Evolutionary conservation across 2,888 invertebrate genomes (phyloP).

Genomic region (Seladonia tumulorum): DNA sequence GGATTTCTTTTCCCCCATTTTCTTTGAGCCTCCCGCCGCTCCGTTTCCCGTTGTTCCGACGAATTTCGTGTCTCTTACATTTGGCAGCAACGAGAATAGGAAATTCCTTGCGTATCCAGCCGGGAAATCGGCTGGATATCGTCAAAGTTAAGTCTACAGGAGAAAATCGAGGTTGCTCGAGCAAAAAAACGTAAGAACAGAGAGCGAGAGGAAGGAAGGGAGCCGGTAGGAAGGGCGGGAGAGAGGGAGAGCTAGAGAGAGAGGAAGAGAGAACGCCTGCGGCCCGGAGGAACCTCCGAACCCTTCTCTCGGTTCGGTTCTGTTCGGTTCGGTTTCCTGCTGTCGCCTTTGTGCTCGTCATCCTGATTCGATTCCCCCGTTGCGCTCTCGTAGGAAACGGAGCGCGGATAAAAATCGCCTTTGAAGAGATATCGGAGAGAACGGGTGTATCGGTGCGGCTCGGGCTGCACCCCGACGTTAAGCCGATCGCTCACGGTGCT

Average conservation of each 20-base stretch:
- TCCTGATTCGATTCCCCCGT: constrained; percentile 69
- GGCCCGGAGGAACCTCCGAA: constrained; percentile 24
- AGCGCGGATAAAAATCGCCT: constrained; percentile 70
- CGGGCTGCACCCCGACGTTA: constrained; percentile 49
- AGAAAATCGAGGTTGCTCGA: constrained; percentile 62
- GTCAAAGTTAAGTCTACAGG: constrained; percentile 71
- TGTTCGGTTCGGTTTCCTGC: constrained; percentile 60
- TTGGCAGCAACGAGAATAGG: constrained; percentile 54
- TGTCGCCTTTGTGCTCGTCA: constrained; percentile 72
- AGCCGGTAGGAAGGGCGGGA: background rate
- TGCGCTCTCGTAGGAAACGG: constrained; percentile 63
- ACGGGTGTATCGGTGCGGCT: constrained; percentile 53
- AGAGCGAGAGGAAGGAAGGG: background rate
- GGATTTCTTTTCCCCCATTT: constrained; percentile 27
- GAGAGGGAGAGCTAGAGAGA: background rate
- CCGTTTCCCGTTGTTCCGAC: background rate
- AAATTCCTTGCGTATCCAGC: constrained; percentile 68
- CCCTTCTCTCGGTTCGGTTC: constrained; percentile 25
- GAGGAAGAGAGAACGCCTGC: background rate
- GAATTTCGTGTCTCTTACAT: constrained; percentile 41
- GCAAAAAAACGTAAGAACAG: constrained; percentile 45
- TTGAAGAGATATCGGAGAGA: constrained; percentile 65
- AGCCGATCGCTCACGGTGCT: constrained; percentile 52
- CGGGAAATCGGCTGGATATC: constrained; percentile 77
- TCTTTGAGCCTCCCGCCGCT: background rate